Percentiles rank a stretch among this genome's conserved stretches.
These are phyloP conservation scores for Apomyelois bistriatella DNA, from an alignment of 2,888 invertebrate genomes.

Conservation along the genomic window DNA sequence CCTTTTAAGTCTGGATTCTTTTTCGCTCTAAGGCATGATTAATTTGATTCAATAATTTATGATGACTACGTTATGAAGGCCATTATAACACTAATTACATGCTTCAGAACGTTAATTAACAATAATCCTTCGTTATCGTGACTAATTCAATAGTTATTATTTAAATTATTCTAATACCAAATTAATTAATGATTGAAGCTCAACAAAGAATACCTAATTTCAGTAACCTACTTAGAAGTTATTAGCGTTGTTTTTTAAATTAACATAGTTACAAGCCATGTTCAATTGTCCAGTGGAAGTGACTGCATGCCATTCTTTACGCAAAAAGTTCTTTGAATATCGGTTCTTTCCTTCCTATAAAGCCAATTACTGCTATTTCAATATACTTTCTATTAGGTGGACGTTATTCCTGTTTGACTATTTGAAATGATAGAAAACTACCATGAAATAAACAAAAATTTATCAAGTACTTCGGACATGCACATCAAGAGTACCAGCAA, in stretches of 20 bases:
- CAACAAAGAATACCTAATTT: not conserved
- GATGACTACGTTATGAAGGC: too few species aligned
- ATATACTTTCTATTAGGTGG: too few species aligned
- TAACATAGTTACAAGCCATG: not conserved
- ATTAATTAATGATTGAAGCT: not conserved
- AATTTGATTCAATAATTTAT: too few species aligned
- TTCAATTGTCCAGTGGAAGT: not conserved
- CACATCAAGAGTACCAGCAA: too few species aligned
- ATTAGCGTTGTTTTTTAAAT: slow-evolving; percentile 2
- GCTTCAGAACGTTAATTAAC: too few species aligned
- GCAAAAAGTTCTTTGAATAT: not conserved
- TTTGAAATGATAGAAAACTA: too few species aligned
- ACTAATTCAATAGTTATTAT: not conserved
- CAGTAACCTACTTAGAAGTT: slow-evolving; percentile 2
- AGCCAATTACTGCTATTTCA: not conserved
- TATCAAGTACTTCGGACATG: too few species aligned
- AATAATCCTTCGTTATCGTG: not conserved
- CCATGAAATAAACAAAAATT: too few species aligned
- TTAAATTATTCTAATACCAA: not conserved
- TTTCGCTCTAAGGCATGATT: too few species aligned
- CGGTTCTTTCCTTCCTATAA: not conserved
- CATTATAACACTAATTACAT: too few species aligned
- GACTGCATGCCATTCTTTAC: not conserved
- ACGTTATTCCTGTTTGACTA: too few species aligned
- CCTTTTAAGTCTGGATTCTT: too few species aligned